phyloP scores from a whole-genome alignment of 2,888 invertebrate species.

The Metopia argyrocephala region DNA sequence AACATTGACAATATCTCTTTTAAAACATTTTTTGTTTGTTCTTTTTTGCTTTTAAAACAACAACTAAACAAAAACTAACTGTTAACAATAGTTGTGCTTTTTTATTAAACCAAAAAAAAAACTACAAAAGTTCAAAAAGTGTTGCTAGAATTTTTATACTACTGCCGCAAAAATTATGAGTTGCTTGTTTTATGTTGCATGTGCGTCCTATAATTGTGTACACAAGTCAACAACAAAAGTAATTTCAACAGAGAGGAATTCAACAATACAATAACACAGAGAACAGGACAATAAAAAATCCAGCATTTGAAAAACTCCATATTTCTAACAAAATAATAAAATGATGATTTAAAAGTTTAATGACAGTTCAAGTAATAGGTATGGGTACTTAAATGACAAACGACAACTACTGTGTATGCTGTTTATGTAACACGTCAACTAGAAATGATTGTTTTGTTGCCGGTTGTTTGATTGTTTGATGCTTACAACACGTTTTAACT shows the following conservation, averaged over 20 bases:
- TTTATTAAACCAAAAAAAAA: background rate
- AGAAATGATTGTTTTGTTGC: slow-evolving; percentile 6
- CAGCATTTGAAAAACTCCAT: slow-evolving; percentile 20
- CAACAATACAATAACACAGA: background rate
- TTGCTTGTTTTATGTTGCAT: slow-evolving; percentile 53
- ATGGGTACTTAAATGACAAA: slow-evolving; percentile 49
- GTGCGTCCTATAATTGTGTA: slow-evolving; percentile 38
- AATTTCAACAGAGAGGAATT: background rate
- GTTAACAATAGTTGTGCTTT: slow-evolving; percentile 44
- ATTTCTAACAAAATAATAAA: slow-evolving; percentile 56
- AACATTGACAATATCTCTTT: slow-evolving; percentile 56
- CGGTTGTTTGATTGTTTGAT: slow-evolving; percentile 39
- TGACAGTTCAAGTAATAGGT: slow-evolving; percentile 62
- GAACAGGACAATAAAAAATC: slow-evolving; percentile 1
- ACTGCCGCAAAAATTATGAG: slow-evolving; percentile 50
- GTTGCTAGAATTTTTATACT: background rate
- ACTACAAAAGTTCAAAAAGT: background rate
- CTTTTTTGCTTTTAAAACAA: background rate
- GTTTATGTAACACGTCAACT: background rate
- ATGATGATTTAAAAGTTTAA: slow-evolving; percentile 64
- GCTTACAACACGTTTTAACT: slow-evolving; percentile 53
- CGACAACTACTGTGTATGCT: slow-evolving; percentile 44
- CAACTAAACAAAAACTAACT: slow-evolving; percentile 29
- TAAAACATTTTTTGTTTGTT: slow-evolving; percentile 1
- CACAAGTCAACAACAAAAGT: slow-evolving; percentile 31